A percentile compares a stretch with the other conserved stretches of the same genome.
Evolutionary conservation across 2,888 invertebrate genomes (phyloP).

Genomic region (Zaprionus obscuricornis): DNA sequence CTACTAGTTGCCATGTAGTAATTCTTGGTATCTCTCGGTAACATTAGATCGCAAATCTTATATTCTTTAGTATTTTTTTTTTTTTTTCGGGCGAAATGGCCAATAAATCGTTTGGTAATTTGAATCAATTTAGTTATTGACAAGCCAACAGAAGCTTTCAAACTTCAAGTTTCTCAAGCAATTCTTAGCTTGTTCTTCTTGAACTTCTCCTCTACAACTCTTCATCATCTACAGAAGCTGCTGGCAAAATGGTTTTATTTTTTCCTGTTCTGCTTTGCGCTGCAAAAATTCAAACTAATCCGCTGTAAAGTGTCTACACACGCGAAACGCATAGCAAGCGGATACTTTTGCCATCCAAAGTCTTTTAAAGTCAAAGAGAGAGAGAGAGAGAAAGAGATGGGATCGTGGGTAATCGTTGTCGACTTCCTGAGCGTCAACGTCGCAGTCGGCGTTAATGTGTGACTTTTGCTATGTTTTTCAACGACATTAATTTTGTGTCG

Average conservation of each 20-base stretch:
- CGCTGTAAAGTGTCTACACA: constrained; percentile 72
- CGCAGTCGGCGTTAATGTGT: constrained; percentile 74
- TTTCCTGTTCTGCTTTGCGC: constrained; percentile 47
- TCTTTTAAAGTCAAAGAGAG: not conserved
- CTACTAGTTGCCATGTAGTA: constrained; percentile 48
- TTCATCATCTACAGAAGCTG: not conserved
- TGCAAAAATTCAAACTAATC: constrained; percentile 73
- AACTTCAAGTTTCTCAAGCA: not conserved
- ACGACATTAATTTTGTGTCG: constrained; percentile 82
- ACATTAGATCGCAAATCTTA: too few relatives aligned
- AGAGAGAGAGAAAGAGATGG: constrained; percentile 11
- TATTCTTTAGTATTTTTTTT: too few relatives aligned
- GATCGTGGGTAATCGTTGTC: constrained; percentile 56
- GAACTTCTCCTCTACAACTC: not conserved
- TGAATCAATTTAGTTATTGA: constrained; percentile 56
- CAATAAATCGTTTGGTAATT: constrained; percentile 64
- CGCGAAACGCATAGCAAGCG: constrained; percentile 10
- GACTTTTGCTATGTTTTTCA: constrained; percentile 80
- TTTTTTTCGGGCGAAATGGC: constrained; percentile 29
- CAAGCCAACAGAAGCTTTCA: constrained; percentile 19
- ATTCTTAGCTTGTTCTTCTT: too few relatives aligned
- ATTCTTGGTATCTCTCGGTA: constrained; percentile 2
- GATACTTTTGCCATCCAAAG: too few relatives aligned
- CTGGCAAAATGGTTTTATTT: constrained; percentile 25
- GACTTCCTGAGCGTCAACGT: constrained; percentile 70